These are phyloP conservation scores for Drosophila yooni DNA, from an alignment of 2,888 invertebrate species.

Conservation along the genomic window DNA sequence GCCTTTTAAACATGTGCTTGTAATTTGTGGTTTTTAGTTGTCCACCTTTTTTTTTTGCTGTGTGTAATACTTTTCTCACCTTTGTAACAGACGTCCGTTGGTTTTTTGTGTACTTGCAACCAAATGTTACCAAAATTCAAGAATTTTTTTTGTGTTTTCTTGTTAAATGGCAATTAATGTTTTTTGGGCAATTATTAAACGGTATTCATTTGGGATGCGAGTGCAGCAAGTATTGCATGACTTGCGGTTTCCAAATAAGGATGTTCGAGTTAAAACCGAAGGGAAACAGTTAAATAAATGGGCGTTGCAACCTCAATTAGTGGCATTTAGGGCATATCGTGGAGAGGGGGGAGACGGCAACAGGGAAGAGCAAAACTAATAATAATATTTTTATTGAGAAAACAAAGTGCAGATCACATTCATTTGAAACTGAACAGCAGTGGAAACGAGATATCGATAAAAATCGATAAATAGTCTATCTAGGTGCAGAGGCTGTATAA, in stretches of 20 bases:
- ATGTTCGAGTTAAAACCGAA: slow-evolving; percentile 4
- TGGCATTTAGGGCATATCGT: slow-evolving; percentile 50
- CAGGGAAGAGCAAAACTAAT: background rate
- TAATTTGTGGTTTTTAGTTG: slow-evolving; percentile 68
- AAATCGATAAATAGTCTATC: background rate
- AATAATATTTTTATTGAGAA: background rate
- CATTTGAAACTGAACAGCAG: background rate
- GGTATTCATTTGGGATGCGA: slow-evolving; percentile 45
- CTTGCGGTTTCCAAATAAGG: slow-evolving; percentile 47
- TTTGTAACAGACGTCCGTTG: slow-evolving; percentile 34
- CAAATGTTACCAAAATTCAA: slow-evolving; percentile 50
- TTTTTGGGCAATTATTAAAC: slow-evolving; percentile 48
- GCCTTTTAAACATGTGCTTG: slow-evolving; percentile 61
- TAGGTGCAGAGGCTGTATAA: background rate
- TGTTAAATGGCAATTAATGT: slow-evolving; percentile 49
- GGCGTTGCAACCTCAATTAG: slow-evolving; percentile 69
- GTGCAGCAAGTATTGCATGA: slow-evolving; percentile 41
- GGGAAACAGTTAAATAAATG: slow-evolving; percentile 18
- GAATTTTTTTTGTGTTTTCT: slow-evolving; percentile 18
- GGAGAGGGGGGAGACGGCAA: no score
- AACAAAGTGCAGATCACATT: background rate
- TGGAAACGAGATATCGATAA: background rate
- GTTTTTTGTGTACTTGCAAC: slow-evolving; percentile 26
- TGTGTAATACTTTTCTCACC: slow-evolving; percentile 76
- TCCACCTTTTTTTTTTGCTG: slow-evolving; percentile 11